Evolutionary conservation across 2,797 vertebrate species (phyloP), one percentile per base, ranked within the genome.

Genomic region (Pseudochirops corinnae): DNA sequence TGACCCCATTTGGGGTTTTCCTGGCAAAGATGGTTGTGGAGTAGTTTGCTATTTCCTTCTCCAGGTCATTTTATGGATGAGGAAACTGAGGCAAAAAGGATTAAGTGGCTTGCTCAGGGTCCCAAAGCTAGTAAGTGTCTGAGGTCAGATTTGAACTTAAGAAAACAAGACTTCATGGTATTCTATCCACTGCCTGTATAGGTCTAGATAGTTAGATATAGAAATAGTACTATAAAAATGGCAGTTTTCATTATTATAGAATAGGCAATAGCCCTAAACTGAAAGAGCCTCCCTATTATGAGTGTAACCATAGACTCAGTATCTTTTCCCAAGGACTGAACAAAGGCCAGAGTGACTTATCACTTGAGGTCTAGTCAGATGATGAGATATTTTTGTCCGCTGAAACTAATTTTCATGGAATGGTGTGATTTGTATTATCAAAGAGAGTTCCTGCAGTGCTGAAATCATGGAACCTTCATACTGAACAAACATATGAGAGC

Each of bases 401-500:
- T 82, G n/a, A 7, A 82, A 24, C 39, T 46, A 82, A 74, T 74
- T 74, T 74, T 46, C 39, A 46, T 39, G 39, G 74, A 82, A 82
- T 21, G 74, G 18, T 46, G 24, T 46, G n/a, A 82, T 46, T 82
- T 26, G 2, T 82, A 82, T 82, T 82, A 46, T 82, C 21, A 46
- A 46, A 46, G 7, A n/a, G 62, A 46, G 21, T 82, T 82, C 21
- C 21, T 16, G 46, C 21, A 46, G 21, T 28, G 4, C 93, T 87
- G 12, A 92, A 92, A 90, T 62, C 46, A n/a, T 67, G 93, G 92
- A 94, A 60, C 3, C n/a, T 93, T 57, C 39, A 46, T 82, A 46
- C 9, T 82, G 21, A 7, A 46, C n/a, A 46, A 82, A 46, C 3
- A 14, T 31, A 0, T 58, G 26, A 95, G 33, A 91, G 7, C 39